Conservation (phyloP, 2,888 invertebrate species). For the Drosophila neotestacea region DNA sequence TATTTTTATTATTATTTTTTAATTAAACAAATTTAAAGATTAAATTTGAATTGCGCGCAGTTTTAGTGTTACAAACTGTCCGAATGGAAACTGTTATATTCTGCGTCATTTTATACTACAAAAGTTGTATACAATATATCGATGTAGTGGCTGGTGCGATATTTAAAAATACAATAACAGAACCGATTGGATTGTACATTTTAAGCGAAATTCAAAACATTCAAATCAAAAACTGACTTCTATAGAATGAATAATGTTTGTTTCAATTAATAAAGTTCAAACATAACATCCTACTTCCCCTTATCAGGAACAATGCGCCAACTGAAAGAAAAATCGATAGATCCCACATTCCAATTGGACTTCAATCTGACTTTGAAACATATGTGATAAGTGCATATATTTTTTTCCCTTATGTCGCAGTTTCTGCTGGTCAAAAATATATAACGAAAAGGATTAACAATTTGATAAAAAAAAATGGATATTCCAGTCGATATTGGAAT, state of each 20-base stretch:
- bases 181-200: neutral
- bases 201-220: neutral
- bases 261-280: neutral
- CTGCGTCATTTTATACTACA: neutral
- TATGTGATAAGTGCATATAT: neutral
- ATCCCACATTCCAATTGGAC: neutral
- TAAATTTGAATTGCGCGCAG: too few relatives aligned
- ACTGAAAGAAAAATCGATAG: neutral
- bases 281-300: too few relatives aligned
- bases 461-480: neutral
- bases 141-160: neutral
- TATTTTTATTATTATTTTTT: too few relatives aligned
- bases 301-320: neutral
- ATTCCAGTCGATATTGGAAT: constrained; percentile 36
- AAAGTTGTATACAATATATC: neutral
- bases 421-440: neutral
- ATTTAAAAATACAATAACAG: neutral
- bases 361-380: neutral
- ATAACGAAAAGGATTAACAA: neutral
- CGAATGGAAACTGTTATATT: neutral
- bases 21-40: too few relatives aligned
- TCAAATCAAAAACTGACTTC: neutral
- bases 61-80: too few relatives aligned
- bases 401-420: neutral
- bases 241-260: neutral